Conservation (phyloP, 2,113 vertebrate species). For the Gadus macrocephalus region DNA sequence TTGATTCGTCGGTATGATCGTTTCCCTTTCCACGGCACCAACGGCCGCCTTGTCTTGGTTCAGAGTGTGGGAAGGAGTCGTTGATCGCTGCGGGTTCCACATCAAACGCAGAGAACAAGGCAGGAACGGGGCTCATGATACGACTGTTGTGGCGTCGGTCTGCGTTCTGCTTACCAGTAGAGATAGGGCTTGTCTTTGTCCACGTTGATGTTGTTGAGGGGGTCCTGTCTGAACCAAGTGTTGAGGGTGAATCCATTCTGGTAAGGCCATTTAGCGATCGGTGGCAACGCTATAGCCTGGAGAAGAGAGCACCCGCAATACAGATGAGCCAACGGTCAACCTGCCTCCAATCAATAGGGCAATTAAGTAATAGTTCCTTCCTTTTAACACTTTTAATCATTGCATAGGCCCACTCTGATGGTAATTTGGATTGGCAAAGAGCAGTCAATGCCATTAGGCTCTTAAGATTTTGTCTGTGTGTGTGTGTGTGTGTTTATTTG, state of each 20-base stretch:
- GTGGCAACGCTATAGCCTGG: slow-evolving; percentile 96
- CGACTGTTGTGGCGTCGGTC: neutral
- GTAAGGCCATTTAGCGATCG: slow-evolving; percentile 99
- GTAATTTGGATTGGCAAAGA: no score
- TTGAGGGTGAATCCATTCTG: slow-evolving; percentile 98
- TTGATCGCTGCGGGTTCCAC: no score
- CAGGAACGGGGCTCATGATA: neutral
- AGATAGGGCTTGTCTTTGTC: slow-evolving; percentile 99
- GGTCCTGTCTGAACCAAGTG: slow-evolving; percentile 99
- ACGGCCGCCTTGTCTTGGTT: no score
- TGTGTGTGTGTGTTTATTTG: neutral
- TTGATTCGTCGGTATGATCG: no score
- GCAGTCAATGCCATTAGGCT: no score
- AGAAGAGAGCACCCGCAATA: slow-evolving; percentile 16
- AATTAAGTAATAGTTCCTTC: slow-evolving; percentile 11
- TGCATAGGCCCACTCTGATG: no score
- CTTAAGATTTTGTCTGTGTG: no score
- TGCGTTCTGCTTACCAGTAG: slow-evolving; percentile 84
- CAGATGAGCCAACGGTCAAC: slow-evolving; percentile 2
- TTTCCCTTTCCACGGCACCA: no score
- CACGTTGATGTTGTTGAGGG: slow-evolving; percentile 98
- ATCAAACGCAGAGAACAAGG: no score
- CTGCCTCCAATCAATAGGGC: slow-evolving; percentile 14
- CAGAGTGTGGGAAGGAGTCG: no score
- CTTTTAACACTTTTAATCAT: slow-evolving; percentile 9